Conservation (phyloP, 2,888 invertebrate genomes). For the Tetropium fuscum region DNA sequence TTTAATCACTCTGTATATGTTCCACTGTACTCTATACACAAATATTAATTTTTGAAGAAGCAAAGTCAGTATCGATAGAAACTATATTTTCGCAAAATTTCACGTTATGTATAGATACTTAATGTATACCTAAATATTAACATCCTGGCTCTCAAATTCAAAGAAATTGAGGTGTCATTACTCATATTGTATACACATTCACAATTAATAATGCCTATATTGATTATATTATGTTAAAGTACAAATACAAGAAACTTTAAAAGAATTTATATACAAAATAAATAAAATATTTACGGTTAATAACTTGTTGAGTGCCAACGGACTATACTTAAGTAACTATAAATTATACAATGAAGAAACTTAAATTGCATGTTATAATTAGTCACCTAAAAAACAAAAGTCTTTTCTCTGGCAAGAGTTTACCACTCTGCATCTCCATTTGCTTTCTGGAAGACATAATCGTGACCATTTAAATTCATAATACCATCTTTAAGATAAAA, state of each 20-base stretch:
- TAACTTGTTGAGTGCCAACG: neutral
- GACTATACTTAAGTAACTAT: neutral
- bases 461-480: constrained; percentile 98
- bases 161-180: neutral
- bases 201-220: constrained; percentile 3
- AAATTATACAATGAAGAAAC: constrained; percentile 16
- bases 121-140: constrained; percentile 3
- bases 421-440: constrained; percentile 99
- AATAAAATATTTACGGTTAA: constrained; percentile 30
- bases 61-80: constrained; percentile 1
- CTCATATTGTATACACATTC: constrained; percentile 4
- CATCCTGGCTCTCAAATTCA: neutral
- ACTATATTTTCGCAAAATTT: constrained; percentile 20
- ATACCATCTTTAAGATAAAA: constrained; percentile 99
- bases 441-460: constrained; percentile 99
- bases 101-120: constrained; percentile 1
- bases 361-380: constrained; percentile 17
- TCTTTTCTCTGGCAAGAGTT: constrained; percentile 47
- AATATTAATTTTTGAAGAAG: neutral
- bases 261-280: constrained; percentile 39
- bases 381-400: constrained; percentile 6
- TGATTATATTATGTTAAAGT: constrained; percentile 25
- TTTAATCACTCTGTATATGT: too few relatives aligned
- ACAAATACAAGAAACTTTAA: constrained; percentile 35
- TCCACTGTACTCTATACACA: too few relatives aligned